Conservation (phyloP, 2,797 vertebrate genomes). For the Pogonophryne albipinna region DNA sequence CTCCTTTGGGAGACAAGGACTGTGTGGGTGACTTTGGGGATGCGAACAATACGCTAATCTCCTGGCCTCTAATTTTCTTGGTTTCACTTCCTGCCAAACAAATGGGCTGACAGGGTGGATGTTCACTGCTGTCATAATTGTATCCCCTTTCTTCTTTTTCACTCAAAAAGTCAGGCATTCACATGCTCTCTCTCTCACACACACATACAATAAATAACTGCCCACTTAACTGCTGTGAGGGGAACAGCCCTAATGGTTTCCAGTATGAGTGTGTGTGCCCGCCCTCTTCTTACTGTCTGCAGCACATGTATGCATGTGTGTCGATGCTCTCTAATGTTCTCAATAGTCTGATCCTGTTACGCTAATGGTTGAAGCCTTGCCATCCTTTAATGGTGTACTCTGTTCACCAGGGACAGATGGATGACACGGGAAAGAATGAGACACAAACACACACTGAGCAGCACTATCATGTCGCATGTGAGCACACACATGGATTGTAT, state of each 20-base stretch:
- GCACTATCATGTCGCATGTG: neutral
- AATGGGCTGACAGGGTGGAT: constrained; percentile 11
- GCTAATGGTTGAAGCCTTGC: constrained; percentile 70
- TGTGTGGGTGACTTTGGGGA: constrained; percentile 45
- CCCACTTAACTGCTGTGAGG: constrained; percentile 28
- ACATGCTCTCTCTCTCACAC: neutral
- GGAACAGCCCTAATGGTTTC: constrained; percentile 37
- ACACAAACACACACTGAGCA: constrained; percentile 17
- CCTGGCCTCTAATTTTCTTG: constrained; percentile 5
- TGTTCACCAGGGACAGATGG: constrained; percentile 66
- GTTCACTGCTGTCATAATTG: constrained; percentile 22
- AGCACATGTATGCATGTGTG: constrained; percentile 40
- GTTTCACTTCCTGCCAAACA: constrained; percentile 41
- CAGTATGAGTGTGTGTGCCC: constrained; percentile 22
- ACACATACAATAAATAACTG: constrained; percentile 29
- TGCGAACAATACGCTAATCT: constrained; percentile 29
- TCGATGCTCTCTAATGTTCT: constrained; percentile 40
- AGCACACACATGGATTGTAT: constrained; percentile 10
- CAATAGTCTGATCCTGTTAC: constrained; percentile 73
- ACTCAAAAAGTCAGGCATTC: constrained; percentile 11
- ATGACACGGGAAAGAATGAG: constrained; percentile 54
- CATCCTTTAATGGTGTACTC: constrained; percentile 54
- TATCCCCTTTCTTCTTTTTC: constrained; percentile 31
- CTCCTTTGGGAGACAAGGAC: constrained; percentile 36
- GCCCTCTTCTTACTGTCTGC: constrained; percentile 23